phyloP scores from a whole-genome alignment of 2,113 vertebrate genomes.

The Motacilla alba region DNA sequence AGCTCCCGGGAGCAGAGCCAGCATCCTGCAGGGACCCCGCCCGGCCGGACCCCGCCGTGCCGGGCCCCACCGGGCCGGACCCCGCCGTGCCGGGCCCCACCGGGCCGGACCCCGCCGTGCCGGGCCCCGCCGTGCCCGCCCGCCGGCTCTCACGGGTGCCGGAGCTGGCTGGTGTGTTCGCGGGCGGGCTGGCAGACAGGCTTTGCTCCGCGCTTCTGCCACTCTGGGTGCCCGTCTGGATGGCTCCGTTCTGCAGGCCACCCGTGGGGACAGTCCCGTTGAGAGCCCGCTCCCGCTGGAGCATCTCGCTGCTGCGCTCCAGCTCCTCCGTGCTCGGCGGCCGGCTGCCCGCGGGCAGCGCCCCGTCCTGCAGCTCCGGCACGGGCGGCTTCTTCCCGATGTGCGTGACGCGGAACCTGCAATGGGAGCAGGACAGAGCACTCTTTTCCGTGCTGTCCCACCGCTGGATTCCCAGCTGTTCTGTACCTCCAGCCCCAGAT shows the following conservation, averaged over 20 bases:
- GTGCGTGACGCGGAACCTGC: constrained; percentile 89
- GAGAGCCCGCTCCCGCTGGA: constrained; percentile 35
- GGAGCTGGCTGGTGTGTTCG: background rate
- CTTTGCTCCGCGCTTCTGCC: background rate
- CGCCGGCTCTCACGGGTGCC: background rate
- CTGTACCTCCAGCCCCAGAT: accelerated
- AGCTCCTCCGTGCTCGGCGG: constrained; percentile 39
- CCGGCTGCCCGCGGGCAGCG: constrained; percentile 57
- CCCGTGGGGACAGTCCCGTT: constrained; percentile 34
- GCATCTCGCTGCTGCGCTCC: constrained; percentile 47
- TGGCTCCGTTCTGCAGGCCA: constrained; percentile 47
- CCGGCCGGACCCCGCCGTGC: background rate
- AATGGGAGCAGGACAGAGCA: background rate
- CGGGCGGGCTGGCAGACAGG: background rate
- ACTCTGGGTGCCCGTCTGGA: background rate
- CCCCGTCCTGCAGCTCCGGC: constrained; percentile 70
- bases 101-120: background rate
- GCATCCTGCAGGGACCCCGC: background rate
- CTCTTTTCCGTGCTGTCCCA: background rate
- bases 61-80: too few species aligned
- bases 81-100: too few species aligned
- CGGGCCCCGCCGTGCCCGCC: background rate
- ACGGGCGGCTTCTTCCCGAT: constrained; percentile 80
- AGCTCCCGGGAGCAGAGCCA: background rate
- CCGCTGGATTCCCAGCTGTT: background rate